phyloP scores from a whole-genome alignment of 2,888 invertebrate genomes.

The Dastarcus helophoroides region DNA sequence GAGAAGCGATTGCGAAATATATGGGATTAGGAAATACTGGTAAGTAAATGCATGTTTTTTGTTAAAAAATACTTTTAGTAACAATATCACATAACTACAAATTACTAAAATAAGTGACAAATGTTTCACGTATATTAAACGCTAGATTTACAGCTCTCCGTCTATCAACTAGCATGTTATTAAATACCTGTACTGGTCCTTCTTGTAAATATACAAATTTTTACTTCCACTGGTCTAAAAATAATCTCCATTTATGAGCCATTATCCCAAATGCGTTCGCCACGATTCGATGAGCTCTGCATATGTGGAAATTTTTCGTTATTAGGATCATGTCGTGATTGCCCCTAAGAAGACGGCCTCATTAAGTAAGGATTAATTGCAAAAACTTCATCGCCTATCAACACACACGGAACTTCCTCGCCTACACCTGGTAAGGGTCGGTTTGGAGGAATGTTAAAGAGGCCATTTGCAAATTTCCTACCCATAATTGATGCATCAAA shows the following conservation, averaged over 20 bases:
- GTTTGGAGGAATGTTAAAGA: conserved; percentile 13
- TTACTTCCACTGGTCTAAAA: conserved; percentile 16
- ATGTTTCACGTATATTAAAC: no score
- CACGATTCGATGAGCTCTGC: conserved; percentile 15
- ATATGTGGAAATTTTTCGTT: conserved; percentile 16
- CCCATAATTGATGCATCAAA: conserved; percentile 16
- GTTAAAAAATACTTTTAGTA: no score
- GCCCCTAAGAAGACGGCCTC: conserved; percentile 16
- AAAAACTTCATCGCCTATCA: conserved; percentile 18
- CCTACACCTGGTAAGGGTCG: conserved; percentile 11
- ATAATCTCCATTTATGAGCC: conserved; percentile 17
- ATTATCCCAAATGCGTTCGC: conserved; percentile 21
- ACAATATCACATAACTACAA: no score
- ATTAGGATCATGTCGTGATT: conserved; percentile 10
- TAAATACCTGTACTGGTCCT: no score
- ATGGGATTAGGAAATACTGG: no score
- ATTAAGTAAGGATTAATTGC: conserved; percentile 11
- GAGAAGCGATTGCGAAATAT: no score
- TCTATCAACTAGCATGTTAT: no score
- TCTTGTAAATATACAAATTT: no score
- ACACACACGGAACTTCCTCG: conserved; percentile 13
- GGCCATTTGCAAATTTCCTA: conserved; percentile 11
- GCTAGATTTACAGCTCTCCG: no score
- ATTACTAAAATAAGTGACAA: no score
- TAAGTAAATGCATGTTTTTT: no score